These are phyloP conservation scores for Drosophila trapezifrons DNA, from an alignment of 1,140 invertebrate species.

Conservation along the genomic window DNA sequence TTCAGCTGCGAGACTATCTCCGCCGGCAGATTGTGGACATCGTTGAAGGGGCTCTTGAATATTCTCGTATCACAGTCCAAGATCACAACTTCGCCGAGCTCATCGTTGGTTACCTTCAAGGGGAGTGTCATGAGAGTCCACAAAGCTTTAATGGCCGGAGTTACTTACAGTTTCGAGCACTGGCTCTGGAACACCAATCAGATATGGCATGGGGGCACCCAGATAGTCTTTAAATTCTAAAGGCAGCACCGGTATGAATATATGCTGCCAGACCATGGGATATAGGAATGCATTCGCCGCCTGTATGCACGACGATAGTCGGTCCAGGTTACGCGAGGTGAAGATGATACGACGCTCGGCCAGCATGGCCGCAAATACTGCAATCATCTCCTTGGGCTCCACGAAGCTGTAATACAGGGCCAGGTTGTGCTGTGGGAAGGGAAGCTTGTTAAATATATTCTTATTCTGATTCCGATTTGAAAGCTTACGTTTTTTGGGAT, in stretches of 20 bases:
- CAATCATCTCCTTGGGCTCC: constrained; percentile 95
- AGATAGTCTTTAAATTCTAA: constrained; percentile 95
- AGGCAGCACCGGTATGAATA: constrained; percentile 97
- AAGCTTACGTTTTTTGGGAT: constrained; percentile 97
- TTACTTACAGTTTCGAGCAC: constrained; percentile 88
- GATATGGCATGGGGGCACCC: constrained; percentile 96
- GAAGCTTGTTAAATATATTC: constrained; percentile 28
- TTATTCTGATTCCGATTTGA: not conserved
- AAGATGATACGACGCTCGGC: constrained; percentile 96
- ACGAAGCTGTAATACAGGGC: constrained; percentile 98
- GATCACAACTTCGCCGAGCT: constrained; percentile 96
- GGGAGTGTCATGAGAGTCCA: constrained; percentile 83
- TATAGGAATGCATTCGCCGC: constrained; percentile 96
- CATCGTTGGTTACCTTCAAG: constrained; percentile 87
- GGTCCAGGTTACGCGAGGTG: constrained; percentile 92
- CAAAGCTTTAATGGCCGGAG: not conserved
- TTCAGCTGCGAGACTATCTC: constrained; percentile 90
- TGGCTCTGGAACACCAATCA: constrained; percentile 94
- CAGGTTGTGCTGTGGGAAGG: constrained; percentile 91
- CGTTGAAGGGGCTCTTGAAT: constrained; percentile 94
- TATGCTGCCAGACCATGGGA: constrained; percentile 99
- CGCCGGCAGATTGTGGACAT: constrained; percentile 92
- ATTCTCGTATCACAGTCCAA: constrained; percentile 95
- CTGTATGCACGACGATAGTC: constrained; percentile 96
- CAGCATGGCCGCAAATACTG: constrained; percentile 96